Conservation (phyloP, 92 coral and sea anemone species). For the Epizoanthus fatuus region DNA sequence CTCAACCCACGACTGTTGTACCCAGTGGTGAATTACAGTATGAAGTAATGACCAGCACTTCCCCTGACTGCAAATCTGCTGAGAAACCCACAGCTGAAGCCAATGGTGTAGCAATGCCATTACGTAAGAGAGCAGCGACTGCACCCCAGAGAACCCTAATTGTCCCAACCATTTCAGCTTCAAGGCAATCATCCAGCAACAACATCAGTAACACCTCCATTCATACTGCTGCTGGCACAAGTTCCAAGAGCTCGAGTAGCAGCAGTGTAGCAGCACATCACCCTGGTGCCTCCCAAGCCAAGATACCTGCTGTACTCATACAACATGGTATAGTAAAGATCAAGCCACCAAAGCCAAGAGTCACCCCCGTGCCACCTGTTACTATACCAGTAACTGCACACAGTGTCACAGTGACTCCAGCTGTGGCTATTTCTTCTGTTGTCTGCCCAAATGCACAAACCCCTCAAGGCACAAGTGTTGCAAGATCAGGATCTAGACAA, state of each 20-base stretch:
- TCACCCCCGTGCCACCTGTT: neutral
- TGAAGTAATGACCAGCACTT: neutral
- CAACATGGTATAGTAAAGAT: constrained; percentile 44
- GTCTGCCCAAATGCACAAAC: too few relatives aligned
- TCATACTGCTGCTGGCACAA: neutral
- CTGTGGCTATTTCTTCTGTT: neutral
- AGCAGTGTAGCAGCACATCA: neutral
- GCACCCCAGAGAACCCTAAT: constrained; percentile 34
- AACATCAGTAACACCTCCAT: neutral
- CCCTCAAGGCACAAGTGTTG: neutral
- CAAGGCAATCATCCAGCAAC: constrained; percentile 13
- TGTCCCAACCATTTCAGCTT: constrained; percentile 20
- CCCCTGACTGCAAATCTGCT: constrained; percentile 15
- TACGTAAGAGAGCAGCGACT: neutral
- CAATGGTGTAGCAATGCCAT: constrained; percentile 41
- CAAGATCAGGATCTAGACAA: neutral
- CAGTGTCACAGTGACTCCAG: neutral
- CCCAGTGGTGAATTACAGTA: neutral
- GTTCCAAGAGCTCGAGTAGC: neutral
- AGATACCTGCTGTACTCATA: constrained; percentile 40
- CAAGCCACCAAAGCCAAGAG: constrained; percentile 2
- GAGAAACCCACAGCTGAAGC: constrained; percentile 34
- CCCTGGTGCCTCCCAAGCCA: constrained; percentile 3
- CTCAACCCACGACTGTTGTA: neutral
- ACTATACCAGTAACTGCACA: neutral